Conservation (phyloP, 2,113 vertebrate species). For the Sphaerodactylus townsendi region DNA sequence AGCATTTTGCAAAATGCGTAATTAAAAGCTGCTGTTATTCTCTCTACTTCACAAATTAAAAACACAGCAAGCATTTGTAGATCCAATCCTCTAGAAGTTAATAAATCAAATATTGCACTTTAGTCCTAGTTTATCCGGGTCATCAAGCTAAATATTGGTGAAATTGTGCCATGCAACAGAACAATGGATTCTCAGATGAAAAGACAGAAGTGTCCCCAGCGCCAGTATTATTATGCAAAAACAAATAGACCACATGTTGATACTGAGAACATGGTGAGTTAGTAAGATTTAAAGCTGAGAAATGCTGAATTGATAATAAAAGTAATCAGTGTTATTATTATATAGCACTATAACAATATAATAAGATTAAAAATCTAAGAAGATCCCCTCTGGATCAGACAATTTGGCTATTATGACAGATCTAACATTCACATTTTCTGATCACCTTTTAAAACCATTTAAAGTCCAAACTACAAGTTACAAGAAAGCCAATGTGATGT, state of each 20-base stretch:
- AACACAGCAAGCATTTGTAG: conserved; percentile 84
- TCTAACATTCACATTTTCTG: not conserved
- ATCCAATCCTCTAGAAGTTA: conserved; percentile 82
- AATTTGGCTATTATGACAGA: not conserved
- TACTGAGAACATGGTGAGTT: conserved; percentile 37
- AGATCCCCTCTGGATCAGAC: not conserved
- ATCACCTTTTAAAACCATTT: too few relatives aligned
- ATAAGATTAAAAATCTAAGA: not conserved
- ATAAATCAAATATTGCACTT: conserved; percentile 80
- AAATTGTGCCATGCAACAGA: conserved; percentile 65
- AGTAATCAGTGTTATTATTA: too few relatives aligned
- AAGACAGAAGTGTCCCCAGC: conserved; percentile 43
- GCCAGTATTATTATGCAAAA: not conserved
- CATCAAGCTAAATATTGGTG: conserved; percentile 70
- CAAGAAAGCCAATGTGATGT: too few relatives aligned
- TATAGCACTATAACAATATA: conserved; percentile 47
- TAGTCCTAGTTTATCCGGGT: conserved; percentile 75
- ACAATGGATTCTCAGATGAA: conserved; percentile 46
- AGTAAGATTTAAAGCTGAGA: too few relatives aligned
- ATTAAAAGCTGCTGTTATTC: conserved; percentile 84
- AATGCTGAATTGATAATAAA: too few relatives aligned
- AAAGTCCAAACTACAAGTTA: too few relatives aligned
- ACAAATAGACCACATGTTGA: too few relatives aligned
- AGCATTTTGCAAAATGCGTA: conserved; percentile 81
- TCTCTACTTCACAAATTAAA: conserved; percentile 82